Evolutionary conservation across 2,113 vertebrate species (phyloP), one percentile per base, ranked within the genome.

Genomic region (Brevimyrus niger): DNA sequence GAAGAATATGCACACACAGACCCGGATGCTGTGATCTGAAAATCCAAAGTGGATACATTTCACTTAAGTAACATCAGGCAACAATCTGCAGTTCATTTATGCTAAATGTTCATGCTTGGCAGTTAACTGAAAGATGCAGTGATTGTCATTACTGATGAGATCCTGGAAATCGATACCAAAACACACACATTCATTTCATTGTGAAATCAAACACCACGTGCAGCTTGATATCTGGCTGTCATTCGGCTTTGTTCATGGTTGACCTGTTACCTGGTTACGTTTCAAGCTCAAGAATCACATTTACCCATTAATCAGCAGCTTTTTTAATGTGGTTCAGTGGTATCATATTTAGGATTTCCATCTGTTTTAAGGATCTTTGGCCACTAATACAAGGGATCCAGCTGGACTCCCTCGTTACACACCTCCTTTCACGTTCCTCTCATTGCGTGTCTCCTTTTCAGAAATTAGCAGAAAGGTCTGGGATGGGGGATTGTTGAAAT

Each of bases 401-500:
- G 86, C 86, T 82, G 88, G 51, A 50, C 86, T 76, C 58, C 15
- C 76, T 89, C 50, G 35, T 84, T 82, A 38, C 4, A 35, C 85
- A 73, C 58, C 84, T 88, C 88, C n/a, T 82, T 76, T 90, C 90
- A 53, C 87, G 46, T 46, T 91, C 53, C 76, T 13, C 69, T 58
- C 69, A 11, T 19, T 17, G 35, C 1, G 5, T 80, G 73, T 80
- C 73, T 76, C 31, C 13, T 42, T 42, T 80, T 17, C 35, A 7
- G 35, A 38, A 42, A 38, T 80, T 42, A 80, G 73, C 73, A 13
- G 55, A 1, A 80, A 35, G 13, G 17, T 80, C 4, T n/a, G 31
- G 31, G 27, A 76, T 58, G 88, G 87, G 17, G 51, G 73, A 88
- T 87, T 55, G 10, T 21, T 27, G 88, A 92, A 92, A 92, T 91